These are phyloP conservation scores for Teleogryllus occipitalis DNA, from an alignment of 1,140 invertebrate genomes.

Conservation along the genomic window DNA sequence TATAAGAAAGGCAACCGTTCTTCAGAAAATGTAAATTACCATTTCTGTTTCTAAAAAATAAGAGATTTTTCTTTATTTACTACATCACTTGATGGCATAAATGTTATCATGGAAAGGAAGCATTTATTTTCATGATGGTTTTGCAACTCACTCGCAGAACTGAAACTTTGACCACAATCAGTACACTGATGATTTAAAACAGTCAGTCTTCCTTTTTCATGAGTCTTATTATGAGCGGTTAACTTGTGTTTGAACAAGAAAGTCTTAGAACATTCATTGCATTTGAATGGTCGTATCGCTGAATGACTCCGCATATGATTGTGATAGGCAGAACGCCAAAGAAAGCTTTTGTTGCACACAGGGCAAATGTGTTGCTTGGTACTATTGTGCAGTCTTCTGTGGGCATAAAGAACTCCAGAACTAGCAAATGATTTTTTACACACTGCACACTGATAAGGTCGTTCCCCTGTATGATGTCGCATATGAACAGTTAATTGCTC, in stretches of 20 bases:
- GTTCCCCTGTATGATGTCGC: slow-evolving; percentile 18
- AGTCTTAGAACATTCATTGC: slow-evolving; percentile 8
- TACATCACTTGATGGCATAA: not conserved
- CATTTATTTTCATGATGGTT: slow-evolving; percentile 9
- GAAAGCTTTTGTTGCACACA: slow-evolving; percentile 15
- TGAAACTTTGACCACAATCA: slow-evolving; percentile 14
- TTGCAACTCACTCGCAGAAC: not conserved
- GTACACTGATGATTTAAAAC: not conserved
- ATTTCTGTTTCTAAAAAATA: not conserved
- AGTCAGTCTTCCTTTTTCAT: not conserved
- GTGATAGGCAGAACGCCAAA: slow-evolving; percentile 3
- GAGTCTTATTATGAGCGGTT: slow-evolving; percentile 10
- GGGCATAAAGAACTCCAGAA: slow-evolving; percentile 11
- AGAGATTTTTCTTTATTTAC: not conserved
- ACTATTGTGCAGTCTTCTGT: slow-evolving; percentile 10
- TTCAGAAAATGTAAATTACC: not conserved
- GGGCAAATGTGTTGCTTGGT: slow-evolving; percentile 2
- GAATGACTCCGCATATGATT: slow-evolving; percentile 14
- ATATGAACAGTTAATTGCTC: slow-evolving; percentile 18
- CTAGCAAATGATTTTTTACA: slow-evolving; percentile 19
- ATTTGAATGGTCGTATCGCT: slow-evolving; percentile 15
- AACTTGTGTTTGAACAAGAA: slow-evolving; percentile 15
- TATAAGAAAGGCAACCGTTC: no score
- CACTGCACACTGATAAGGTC: slow-evolving; percentile 9
- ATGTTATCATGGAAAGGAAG: slow-evolving; percentile 9